Conservation (phyloP, 2,888 invertebrate genomes). For the Diploptera punctata region DNA sequence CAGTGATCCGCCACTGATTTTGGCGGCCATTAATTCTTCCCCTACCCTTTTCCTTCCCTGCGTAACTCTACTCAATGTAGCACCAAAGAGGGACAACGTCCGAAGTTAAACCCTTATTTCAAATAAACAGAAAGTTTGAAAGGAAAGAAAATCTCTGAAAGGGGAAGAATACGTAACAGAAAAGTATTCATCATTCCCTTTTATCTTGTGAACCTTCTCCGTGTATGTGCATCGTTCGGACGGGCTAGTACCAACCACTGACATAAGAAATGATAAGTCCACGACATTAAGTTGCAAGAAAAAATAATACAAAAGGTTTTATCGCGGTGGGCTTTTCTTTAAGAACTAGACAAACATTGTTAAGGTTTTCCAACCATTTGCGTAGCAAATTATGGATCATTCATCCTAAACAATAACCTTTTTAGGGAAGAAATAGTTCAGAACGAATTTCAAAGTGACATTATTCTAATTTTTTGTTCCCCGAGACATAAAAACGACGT, state of each 20-base stretch:
- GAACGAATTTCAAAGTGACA: neutral
- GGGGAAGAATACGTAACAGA: slow-evolving; percentile 13
- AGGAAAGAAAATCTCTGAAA: slow-evolving; percentile 5
- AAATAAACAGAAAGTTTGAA: slow-evolving; percentile 13
- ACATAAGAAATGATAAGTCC: slow-evolving; percentile 1
- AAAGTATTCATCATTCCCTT: slow-evolving; percentile 21
- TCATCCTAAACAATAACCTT: slow-evolving; percentile 26
- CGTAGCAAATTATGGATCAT: slow-evolving; percentile 25
- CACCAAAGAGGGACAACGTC: slow-evolving; percentile 5
- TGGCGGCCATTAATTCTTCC: too few relatives aligned
- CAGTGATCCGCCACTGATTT: too few relatives aligned
- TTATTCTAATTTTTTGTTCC: slow-evolving; percentile 1
- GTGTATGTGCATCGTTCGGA: slow-evolving; percentile 20
- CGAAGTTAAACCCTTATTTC: slow-evolving; percentile 25
- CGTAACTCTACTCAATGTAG: slow-evolving; percentile 1
- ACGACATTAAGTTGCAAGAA: neutral
- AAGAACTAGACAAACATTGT: neutral
- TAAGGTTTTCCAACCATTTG: neutral
- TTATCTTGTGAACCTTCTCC: slow-evolving; percentile 3
- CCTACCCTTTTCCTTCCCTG: neutral
- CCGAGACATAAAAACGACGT: neutral
- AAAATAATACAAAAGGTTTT: neutral
- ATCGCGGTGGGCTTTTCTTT: neutral
- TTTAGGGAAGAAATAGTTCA: too few relatives aligned
- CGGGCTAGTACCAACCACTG: neutral